Percentiles rank a stretch among this genome's conserved stretches.
Conservation (phyloP, 2,113 vertebrate species). For the Actenoides lindsayi region DNA sequence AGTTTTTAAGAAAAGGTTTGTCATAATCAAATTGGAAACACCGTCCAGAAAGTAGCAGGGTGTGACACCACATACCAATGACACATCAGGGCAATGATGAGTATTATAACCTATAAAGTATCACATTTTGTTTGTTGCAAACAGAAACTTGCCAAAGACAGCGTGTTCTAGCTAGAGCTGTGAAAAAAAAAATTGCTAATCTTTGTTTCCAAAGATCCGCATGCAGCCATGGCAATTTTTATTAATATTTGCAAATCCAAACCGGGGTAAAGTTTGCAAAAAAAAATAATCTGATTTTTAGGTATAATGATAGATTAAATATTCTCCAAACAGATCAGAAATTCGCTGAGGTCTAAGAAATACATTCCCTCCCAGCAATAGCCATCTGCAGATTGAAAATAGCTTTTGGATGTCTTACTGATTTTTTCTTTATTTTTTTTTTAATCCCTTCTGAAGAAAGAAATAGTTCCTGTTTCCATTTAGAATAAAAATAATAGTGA, state of each 20-base stretch:
- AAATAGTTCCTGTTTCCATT: background rate
- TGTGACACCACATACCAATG: constrained; percentile 66
- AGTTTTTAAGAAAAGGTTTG: constrained; percentile 27
- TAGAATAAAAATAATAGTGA: background rate
- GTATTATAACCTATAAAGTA: constrained; percentile 67
- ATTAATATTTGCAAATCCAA: constrained; percentile 19
- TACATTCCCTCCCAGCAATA: background rate
- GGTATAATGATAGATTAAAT: background rate
- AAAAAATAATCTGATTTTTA: background rate
- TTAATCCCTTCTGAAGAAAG: background rate
- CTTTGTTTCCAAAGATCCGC: constrained; percentile 42
- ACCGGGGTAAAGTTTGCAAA: background rate
- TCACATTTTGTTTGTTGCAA: constrained; percentile 64
- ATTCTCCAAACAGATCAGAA: background rate
- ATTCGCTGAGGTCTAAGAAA: background rate
- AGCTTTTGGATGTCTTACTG: background rate
- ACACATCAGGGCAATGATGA: constrained; percentile 59
- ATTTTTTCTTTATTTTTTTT: background rate
- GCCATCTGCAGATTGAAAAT: background rate
- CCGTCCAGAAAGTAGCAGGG: constrained; percentile 61
- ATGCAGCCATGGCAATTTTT: background rate
- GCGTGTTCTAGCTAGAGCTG: background rate
- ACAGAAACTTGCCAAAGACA: constrained; percentile 68
- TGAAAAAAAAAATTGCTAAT: constrained; percentile 34
- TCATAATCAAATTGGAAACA: background rate